Conservation (phyloP, 2,888 invertebrate genomes). For the Plebejus anna region DNA sequence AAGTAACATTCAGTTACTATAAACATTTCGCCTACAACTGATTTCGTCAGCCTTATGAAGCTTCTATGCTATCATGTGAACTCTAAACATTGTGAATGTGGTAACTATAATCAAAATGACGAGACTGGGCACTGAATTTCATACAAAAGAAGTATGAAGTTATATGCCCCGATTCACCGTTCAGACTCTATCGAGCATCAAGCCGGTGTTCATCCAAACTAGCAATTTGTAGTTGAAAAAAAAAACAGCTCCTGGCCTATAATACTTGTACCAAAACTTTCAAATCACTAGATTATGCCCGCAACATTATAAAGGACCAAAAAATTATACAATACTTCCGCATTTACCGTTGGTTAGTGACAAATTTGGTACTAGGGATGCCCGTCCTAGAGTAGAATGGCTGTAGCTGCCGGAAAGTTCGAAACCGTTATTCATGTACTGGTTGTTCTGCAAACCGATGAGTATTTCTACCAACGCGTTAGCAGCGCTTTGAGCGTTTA, state of each 20-base stretch:
- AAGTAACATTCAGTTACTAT: constrained; percentile 16
- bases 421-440: constrained; percentile 64
- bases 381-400: constrained; percentile 57
- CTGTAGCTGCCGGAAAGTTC: constrained; percentile 50
- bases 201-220: background rate
- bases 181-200: background rate
- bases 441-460: constrained; percentile 70
- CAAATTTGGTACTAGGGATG: constrained; percentile 56
- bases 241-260: constrained; percentile 20
- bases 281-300: constrained; percentile 27
- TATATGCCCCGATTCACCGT: background rate
- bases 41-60: constrained; percentile 26
- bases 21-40: constrained; percentile 21
- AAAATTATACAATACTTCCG: constrained; percentile 64
- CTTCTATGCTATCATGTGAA: constrained; percentile 30
- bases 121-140: background rate
- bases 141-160: background rate
- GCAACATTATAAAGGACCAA: constrained; percentile 15
- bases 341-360: constrained; percentile 71
- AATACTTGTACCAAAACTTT: constrained; percentile 22
- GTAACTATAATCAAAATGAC: constrained; percentile 43
- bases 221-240: constrained; percentile 2
- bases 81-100: constrained; percentile 39
- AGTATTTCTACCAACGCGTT: constrained; percentile 71
- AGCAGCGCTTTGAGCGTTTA: constrained; percentile 68